Base-by-base conservation (phyloP, 2,888 invertebrate genomes). In the Crossocerus cetratus region DNA sequence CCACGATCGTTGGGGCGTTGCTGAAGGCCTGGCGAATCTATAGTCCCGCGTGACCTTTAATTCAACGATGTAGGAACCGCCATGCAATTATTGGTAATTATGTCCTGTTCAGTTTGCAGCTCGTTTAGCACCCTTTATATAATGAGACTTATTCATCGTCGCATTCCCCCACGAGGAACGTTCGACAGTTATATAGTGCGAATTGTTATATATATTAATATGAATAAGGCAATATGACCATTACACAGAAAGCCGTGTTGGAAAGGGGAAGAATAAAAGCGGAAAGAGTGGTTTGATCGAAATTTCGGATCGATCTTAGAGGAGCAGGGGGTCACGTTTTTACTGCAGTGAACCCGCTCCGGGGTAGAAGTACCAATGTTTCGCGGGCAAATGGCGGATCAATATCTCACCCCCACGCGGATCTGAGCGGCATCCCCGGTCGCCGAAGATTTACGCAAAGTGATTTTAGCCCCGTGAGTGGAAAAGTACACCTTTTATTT, bases 391-490 rank as follows among this genome's bases (percentile, higher is more conserved):
- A 82, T 74, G 72, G 55, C 76, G 83, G 84, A 84, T 84, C 84
- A 84, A 84, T 84, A 84, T 84, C 54, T 82, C 77, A 84, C 80
- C 84, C 85, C 83, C 77, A 80, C 76, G 65, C 76, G 73, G 67
- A 69, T 58, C 64, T 58, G 54, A 74, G 69, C 78, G 83, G 76
- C 65, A 72, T 72, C 60, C 68, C 76, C 61, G 55, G 70, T 71
- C 43, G 42, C 43, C 44, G 21, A 69, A 75, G 60, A 67, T 69
- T 76, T 65, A 56, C 65, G 55, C 54, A 58, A 71, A 76, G 54
- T 64, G 62, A 69, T 65, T 71, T 69, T 11, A 66, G 61, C 70
- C 65, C 58, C 44, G 76, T 59, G 65, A 77, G 77, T 72, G 76
- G 62, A 62, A 66, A 60, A 67, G 57, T 63, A 53, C n/a, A 45